A percentile compares a stretch with the other conserved stretches of the same genome.
Evolutionary conservation across 2,888 invertebrate species (phyloP).

Genomic region (Ochlodes sylvanus): DNA sequence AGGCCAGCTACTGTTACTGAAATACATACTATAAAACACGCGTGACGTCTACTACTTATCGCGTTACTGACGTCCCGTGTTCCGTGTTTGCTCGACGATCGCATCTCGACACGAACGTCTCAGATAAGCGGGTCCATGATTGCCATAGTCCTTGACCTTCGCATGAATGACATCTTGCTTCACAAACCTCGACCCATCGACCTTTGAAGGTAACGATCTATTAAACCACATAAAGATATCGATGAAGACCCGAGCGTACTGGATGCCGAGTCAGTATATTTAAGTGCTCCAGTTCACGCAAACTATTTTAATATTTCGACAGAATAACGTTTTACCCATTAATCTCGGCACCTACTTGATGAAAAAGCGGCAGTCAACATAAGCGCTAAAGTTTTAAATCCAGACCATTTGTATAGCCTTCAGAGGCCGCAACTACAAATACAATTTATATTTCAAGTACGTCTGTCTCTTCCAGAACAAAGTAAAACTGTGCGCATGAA

Average conservation of each 20-base stretch:
- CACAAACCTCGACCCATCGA: conserved; percentile 15
- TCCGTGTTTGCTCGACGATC: conserved; percentile 17
- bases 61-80: background rate
- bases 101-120: background rate
- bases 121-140: background rate
- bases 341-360: background rate
- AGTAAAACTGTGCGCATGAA: background rate
- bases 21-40: background rate
- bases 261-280: conserved; percentile 1
- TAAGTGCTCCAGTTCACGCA: conserved; percentile 17
- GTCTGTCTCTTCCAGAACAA: background rate
- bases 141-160: conserved; percentile 13
- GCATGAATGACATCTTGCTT: conserved; percentile 13
- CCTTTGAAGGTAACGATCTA: conserved; percentile 21
- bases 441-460: background rate
- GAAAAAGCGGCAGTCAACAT: too few relatives aligned
- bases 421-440: background rate
- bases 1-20: background rate
- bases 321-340: background rate
- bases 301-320: background rate
- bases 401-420: too few relatives aligned
- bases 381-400: too few relatives aligned
- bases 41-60: background rate
- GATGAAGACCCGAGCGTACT: background rate
- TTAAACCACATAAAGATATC: conserved; percentile 17